These are phyloP conservation scores for Gadus chalcogrammus DNA, from an alignment of 2,113 vertebrate genomes.

Conservation along the genomic window DNA sequence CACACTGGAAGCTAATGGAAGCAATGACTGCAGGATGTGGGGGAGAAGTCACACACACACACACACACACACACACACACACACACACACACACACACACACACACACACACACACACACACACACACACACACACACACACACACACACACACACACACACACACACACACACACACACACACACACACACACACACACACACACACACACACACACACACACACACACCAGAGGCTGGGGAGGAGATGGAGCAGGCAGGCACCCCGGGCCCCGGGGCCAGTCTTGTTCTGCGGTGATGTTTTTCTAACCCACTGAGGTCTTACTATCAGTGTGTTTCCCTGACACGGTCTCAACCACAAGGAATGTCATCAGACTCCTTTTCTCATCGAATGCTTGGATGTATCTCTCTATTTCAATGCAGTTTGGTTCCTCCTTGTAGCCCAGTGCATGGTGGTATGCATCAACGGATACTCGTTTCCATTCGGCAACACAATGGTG, in stretches of 20 bases:
- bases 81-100: conserved; percentile 30
- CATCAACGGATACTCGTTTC: too few relatives aligned
- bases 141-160: conserved; percentile 15
- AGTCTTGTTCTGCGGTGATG: conserved; percentile 56
- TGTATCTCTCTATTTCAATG: conserved; percentile 2
- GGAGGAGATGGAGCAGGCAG: conserved; percentile 52
- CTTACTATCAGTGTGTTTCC: conserved; percentile 50
- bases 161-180: conserved; percentile 19
- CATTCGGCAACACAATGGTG: too few relatives aligned
- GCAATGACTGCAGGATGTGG: conserved; percentile 60
- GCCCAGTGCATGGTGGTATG: too few relatives aligned
- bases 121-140: conserved; percentile 14
- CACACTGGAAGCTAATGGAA: conserved; percentile 73
- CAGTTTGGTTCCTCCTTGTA: conserved; percentile 5
- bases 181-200: conserved; percentile 21
- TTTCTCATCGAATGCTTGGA: neutral
- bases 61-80: conserved; percentile 15
- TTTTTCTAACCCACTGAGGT: conserved; percentile 49
- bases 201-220: conserved; percentile 24
- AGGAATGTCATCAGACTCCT: conserved; percentile 28
- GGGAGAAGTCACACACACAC: conserved; percentile 30
- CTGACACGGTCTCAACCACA: conserved; percentile 48
- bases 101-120: conserved; percentile 17
- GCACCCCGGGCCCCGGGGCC: conserved; percentile 52
- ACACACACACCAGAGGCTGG: conserved; percentile 35